phyloP scores from a whole-genome alignment of 2,797 vertebrate species.

The Lutjanus argentimaculatus region DNA sequence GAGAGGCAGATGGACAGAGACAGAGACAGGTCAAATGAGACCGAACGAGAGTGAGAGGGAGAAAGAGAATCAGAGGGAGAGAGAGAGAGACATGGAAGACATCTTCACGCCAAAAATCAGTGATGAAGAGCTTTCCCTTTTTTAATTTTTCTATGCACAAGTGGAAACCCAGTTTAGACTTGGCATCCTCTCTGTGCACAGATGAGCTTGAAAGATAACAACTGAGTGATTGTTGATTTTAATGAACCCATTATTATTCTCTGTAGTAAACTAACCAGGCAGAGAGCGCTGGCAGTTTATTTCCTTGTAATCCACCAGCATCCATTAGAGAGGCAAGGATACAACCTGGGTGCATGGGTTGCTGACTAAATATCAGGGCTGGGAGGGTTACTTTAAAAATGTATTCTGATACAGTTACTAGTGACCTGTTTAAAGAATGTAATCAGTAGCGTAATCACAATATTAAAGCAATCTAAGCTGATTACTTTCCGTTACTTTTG shows the following conservation, averaged over 20 bases:
- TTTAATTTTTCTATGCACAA: not conserved
- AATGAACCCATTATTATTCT: conserved; percentile 1
- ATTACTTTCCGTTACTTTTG: too few relatives aligned
- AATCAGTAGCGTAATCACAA: too few relatives aligned
- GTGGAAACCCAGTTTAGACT: not conserved
- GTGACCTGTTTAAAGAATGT: too few relatives aligned
- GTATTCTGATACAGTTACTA: too few relatives aligned
- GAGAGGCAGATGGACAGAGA: conserved; percentile 44
- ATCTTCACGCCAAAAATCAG: conserved; percentile 28
- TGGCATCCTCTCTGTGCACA: not conserved
- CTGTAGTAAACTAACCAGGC: not conserved
- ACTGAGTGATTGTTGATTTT: conserved; percentile 1
- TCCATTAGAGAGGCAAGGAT: not conserved
- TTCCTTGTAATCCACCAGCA: too few relatives aligned
- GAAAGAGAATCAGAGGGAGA: conserved; percentile 24
- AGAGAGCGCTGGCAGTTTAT: not conserved
- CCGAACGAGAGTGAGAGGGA: conserved; percentile 40
- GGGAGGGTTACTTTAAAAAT: too few relatives aligned
- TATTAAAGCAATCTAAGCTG: too few relatives aligned
- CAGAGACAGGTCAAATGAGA: conserved; percentile 55
- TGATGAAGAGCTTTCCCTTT: not conserved
- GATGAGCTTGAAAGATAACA: not conserved
- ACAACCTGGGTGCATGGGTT: not conserved
- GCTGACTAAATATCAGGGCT: not conserved
- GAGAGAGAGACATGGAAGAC: conserved; percentile 3